Evolutionary conservation across 2,113 vertebrate species (phyloP).

Genomic region (Bubalus kerabau): DNA sequence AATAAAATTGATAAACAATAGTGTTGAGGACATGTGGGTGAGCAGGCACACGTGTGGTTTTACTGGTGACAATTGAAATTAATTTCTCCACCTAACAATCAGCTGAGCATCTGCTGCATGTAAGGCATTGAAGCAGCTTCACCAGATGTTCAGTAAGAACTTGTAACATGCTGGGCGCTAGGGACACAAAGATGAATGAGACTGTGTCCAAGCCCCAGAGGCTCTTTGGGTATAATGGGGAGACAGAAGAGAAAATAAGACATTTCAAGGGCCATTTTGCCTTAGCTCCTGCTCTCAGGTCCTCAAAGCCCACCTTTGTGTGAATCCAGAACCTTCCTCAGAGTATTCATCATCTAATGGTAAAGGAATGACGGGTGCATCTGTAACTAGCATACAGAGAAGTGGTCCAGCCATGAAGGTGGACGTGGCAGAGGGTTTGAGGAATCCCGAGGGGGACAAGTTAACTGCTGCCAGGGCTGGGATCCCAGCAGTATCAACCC

Average conservation of each 20-base stretch:
- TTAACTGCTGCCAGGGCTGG: not conserved
- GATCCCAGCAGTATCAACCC: not conserved
- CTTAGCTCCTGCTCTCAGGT: not conserved
- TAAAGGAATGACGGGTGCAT: not conserved
- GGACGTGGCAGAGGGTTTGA: not conserved
- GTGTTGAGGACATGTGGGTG: not conserved
- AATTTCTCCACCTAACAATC: not conserved
- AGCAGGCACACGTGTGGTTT: not conserved
- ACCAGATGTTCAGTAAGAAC: not conserved
- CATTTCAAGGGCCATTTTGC: not conserved
- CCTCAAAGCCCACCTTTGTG: not conserved
- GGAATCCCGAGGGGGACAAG: not conserved
- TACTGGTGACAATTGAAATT: not conserved
- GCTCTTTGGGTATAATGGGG: not conserved
- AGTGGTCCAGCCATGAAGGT: not conserved
- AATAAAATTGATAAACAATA: not conserved
- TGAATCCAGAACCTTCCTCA: not conserved
- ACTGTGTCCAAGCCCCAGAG: not conserved
- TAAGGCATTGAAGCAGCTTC: not conserved
- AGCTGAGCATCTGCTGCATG: not conserved
- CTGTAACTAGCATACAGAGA: not conserved
- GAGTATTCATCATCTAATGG: not conserved
- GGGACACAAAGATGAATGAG: not conserved
- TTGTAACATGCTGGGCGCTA: not conserved
- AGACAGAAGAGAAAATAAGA: not conserved